These are phyloP conservation scores for Rotaria macrura DNA, from an alignment of 2,888 invertebrate genomes.

Conservation along the genomic window DNA sequence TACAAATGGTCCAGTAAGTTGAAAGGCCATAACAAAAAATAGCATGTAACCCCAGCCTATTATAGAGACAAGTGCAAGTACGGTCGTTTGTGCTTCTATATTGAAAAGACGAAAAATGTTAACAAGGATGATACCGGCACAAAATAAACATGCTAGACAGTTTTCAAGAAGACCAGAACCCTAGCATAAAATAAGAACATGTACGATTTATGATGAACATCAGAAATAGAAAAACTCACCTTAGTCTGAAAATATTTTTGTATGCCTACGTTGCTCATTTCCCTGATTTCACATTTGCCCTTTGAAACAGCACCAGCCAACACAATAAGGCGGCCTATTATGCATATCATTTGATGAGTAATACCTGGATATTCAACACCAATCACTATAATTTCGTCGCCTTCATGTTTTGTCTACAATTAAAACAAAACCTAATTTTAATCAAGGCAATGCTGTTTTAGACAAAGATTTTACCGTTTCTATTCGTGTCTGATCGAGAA, in stretches of 20 bases:
- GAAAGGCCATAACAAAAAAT: conserved; percentile 15
- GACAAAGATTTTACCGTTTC: not conserved
- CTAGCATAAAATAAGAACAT: not conserved
- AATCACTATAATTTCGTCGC: not conserved
- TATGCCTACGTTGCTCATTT: not conserved
- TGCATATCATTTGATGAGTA: not conserved
- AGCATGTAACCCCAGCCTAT: conserved; percentile 16
- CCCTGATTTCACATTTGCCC: not conserved
- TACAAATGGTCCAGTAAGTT: conserved; percentile 74
- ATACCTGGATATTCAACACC: not conserved
- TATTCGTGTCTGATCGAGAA: not conserved
- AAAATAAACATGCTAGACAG: conserved; percentile 1
- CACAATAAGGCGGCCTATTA: not conserved
- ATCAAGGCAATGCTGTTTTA: not conserved
- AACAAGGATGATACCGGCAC: not conserved
- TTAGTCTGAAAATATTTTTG: not conserved
- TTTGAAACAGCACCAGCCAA: not conserved
- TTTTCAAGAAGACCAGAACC: not conserved
- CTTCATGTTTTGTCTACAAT: not conserved
- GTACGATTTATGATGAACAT: not conserved
- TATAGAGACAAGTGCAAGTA: not conserved
- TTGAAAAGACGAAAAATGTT: not conserved
- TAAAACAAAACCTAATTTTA: not conserved
- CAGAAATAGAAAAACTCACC: not conserved
- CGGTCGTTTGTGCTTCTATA: not conserved